phyloP scores from a whole-genome alignment of 2,888 invertebrate species.

The Mimas tiliae region DNA sequence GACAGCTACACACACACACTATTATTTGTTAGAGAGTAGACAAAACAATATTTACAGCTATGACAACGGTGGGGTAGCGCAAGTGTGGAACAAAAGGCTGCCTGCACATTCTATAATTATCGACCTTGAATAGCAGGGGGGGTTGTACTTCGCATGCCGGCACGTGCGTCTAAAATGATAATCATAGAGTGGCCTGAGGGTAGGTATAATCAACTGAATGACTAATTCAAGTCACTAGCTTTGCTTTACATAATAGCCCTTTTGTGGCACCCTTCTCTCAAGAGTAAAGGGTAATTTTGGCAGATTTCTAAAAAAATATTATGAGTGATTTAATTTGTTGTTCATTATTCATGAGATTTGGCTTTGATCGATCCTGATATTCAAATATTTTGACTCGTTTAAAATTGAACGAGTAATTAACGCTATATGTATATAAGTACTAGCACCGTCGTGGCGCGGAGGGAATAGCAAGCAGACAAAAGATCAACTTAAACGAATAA shows the following conservation, averaged over 20 bases:
- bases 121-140: constrained; percentile 76
- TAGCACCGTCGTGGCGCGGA: constrained; percentile 30
- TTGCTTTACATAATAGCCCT: constrained; percentile 69
- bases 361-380: constrained; percentile 32
- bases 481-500: constrained; percentile 46
- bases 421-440: neutral
- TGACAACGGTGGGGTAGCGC: constrained; percentile 50
- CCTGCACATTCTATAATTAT: constrained; percentile 67
- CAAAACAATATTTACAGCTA: constrained; percentile 36
- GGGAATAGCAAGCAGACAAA: constrained; percentile 46
- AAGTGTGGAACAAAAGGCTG: constrained; percentile 59
- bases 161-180: constrained; percentile 81
- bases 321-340: constrained; percentile 46
- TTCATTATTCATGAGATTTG: constrained; percentile 27
- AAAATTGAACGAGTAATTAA: constrained; percentile 36
- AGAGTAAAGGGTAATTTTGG: constrained; percentile 57
- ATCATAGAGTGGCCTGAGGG: constrained; percentile 81
- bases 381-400: constrained; percentile 38
- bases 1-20: no score
- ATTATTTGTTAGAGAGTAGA: no score
- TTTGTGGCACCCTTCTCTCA: constrained; percentile 69
- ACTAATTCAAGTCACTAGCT: constrained; percentile 82
- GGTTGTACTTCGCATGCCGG: constrained; percentile 64
- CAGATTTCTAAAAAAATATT: constrained; percentile 68
- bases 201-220: constrained; percentile 79